Evolutionary conservation across 2,113 vertebrate genomes (phyloP).

Genomic region (Dinomys branickii): DNA sequence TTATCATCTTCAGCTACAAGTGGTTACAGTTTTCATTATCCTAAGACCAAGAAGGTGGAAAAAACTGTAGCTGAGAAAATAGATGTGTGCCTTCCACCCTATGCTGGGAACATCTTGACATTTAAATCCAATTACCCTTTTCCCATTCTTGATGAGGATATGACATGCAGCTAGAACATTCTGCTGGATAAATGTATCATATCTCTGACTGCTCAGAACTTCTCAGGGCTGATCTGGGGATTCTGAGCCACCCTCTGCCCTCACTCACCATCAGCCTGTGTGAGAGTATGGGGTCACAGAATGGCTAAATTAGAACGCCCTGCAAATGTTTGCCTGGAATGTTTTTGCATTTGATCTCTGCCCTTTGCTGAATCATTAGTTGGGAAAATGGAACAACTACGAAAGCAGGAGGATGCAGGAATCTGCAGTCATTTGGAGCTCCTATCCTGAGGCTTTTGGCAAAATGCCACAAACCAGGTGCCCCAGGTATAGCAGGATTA

Average conservation of each 20-base stretch:
- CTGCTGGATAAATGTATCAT: conserved; percentile 82
- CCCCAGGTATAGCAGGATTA: conserved; percentile 87
- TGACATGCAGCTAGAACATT: conserved; percentile 78
- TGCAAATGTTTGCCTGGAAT: conserved; percentile 67
- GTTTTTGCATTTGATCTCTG: conserved; percentile 40
- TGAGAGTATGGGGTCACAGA: conserved; percentile 6
- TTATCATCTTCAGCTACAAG: conserved; percentile 77
- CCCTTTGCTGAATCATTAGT: conserved; percentile 81
- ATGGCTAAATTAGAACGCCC: conserved; percentile 24
- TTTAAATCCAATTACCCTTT: conserved; percentile 92
- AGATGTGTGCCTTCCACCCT: conserved; percentile 82
- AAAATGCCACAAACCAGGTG: conserved; percentile 88
- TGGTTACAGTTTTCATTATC: conserved; percentile 82
- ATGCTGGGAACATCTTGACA: conserved; percentile 87
- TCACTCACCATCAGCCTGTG: not conserved
- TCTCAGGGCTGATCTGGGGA: conserved; percentile 41
- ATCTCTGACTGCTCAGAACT: conserved; percentile 64
- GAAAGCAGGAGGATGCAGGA: conserved; percentile 81
- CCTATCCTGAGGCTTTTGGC: conserved; percentile 87
- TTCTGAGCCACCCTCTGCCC: not conserved
- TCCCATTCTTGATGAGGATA: conserved; percentile 85
- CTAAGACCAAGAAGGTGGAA: conserved; percentile 57
- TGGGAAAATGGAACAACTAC: conserved; percentile 79
- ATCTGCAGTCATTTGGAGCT: conserved; percentile 86
- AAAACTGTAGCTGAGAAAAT: conserved; percentile 82